Evolutionary conservation across 1,140 invertebrate genomes (phyloP), one percentile per base, ranked within the genome.

Genomic region (Zaprionus gabonicus): DNA sequence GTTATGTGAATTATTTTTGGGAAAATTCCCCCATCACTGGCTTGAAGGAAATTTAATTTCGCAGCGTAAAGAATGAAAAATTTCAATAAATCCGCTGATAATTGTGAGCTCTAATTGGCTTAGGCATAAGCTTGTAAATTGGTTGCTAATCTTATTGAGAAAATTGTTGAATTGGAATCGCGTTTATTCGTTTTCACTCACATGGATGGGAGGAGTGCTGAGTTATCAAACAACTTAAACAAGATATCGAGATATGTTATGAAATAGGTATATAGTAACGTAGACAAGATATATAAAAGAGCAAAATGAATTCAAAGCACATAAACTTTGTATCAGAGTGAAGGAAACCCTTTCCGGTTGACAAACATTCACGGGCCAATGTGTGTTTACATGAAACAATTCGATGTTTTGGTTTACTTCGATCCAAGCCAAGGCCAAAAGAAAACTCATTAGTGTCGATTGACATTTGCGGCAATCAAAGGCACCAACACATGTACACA

Each of bases 391-490:
- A 27, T 6, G 34, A 31, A 49, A 55, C 13, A 60, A 36, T 27
- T 38, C 17, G n/a, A 28, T 25, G 34, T 68, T 68, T 67, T 65
- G 20, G 36, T 23, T 58, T 36, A 27, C 9, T 15, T 44, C 78
- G 68, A 72, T 78, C 71, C 46, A 74, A 71, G 64, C 34, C 77
- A 87, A 82, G 77, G 83, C 60, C 76, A 72, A 34, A 80, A 70
- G 62, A 80, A 87, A 66, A 69, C 67, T 71, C 74, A 87, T 87
- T 87, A 78, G 76, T 75, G 83, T 71, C 77, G 73, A 87, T 78
- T 83, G 80, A 65, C 77, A 87, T 78, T 76, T 78, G 65, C 44
- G 57, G 62, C 82, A 81, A 85, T 81, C 81, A 84, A 75, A 78
- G 59, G 58, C 71, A 74, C 56, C 72, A 78, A 20, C 67, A 68